A percentile compares a stretch with the other conserved stretches of the same genome.
phyloP scores from a whole-genome alignment of 2,113 vertebrate genomes.

The Puffinus mauretanicus region DNA sequence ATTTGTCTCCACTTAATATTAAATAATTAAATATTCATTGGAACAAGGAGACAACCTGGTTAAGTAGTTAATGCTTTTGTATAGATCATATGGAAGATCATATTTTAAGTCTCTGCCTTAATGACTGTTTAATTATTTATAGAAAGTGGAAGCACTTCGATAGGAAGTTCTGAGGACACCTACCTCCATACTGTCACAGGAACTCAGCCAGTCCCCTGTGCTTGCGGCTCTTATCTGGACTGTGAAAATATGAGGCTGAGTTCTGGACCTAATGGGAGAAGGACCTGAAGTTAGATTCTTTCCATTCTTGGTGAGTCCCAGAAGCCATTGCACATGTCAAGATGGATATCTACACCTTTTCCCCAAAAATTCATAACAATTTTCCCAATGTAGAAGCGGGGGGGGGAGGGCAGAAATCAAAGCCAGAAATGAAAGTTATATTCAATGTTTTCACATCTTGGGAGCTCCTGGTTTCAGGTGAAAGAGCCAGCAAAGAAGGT shows the following conservation, averaged over 20 bases:
- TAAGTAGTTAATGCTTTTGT: constrained; percentile 15
- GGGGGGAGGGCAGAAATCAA: accelerated
- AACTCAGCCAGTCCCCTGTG: not conserved
- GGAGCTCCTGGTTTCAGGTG: not conserved
- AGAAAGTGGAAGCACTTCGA: not conserved
- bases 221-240: not conserved
- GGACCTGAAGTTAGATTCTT: not conserved
- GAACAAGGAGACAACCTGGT: not conserved
- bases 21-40: constrained; percentile 23
- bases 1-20: not conserved
- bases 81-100: not conserved
- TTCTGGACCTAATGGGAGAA: not conserved
- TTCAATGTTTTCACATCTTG: not conserved
- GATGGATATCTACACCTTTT: accelerated
- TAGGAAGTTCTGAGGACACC: not conserved
- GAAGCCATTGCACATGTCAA: not conserved
- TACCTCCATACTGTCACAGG: not conserved
- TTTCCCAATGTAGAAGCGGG: not conserved
- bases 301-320: not conserved
- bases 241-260: not conserved
- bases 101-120: not conserved
- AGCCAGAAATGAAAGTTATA: not conserved
- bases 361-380: not conserved
- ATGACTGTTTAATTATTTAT: constrained; percentile 31
- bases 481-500: not conserved